phyloP scores from a whole-genome alignment of 2,113 vertebrate genomes.

The Etheostoma cragini region DNA sequence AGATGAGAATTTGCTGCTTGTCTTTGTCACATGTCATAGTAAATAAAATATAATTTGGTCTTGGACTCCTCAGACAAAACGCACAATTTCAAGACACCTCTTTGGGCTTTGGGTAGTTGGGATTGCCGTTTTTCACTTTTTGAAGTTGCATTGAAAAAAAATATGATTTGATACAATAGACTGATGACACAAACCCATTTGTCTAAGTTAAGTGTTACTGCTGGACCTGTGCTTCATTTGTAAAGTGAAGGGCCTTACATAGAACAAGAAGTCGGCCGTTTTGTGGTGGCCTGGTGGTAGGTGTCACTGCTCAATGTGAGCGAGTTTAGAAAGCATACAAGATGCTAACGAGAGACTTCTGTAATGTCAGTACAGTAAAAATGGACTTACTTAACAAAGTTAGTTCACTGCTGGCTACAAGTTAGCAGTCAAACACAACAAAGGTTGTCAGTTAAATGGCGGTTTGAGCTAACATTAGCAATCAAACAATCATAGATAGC shows the following conservation, averaged over 20 bases:
- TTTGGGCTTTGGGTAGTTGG: background rate
- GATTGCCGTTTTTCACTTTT: background rate
- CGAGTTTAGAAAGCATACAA: too few species aligned
- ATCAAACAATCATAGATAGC: too few species aligned
- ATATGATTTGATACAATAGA: background rate
- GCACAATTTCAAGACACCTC: background rate
- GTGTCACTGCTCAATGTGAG: background rate
- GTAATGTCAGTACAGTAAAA: too few species aligned
- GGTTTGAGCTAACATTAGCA: too few species aligned
- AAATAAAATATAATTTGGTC: background rate
- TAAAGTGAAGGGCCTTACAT: background rate
- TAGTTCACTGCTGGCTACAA: too few species aligned
- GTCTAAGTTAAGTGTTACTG: background rate
- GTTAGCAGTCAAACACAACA: too few species aligned
- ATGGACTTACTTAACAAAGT: too few species aligned
- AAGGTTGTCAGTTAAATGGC: too few species aligned
- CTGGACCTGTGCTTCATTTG: conserved; percentile 2
- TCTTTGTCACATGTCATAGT: background rate
- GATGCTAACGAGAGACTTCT: too few species aligned
- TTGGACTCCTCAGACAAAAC: background rate
- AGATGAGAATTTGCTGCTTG: background rate
- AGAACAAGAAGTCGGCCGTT: conserved; percentile 7
- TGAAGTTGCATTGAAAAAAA: background rate
- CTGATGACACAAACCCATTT: background rate
- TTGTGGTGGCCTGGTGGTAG: conserved; percentile 20